Conservation (phyloP, 2,888 invertebrate species). For the Harpalus rubripes region DNA sequence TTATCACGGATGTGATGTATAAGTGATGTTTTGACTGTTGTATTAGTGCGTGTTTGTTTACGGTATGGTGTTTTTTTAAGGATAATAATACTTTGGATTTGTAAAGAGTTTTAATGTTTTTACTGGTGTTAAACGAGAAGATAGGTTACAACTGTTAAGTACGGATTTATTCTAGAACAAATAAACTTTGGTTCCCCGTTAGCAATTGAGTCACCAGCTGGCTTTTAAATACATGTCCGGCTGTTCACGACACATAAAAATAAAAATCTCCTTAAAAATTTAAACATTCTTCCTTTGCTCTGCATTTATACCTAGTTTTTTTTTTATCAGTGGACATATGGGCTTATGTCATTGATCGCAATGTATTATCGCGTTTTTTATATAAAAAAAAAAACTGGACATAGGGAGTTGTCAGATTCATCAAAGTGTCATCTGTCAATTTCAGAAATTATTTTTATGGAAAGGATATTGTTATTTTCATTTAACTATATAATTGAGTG, state of each 20-base stretch:
- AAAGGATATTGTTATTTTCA: too few relatives aligned
- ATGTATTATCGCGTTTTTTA: too few relatives aligned
- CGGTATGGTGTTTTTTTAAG: constrained; percentile 27
- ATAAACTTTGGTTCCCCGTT: constrained; percentile 66
- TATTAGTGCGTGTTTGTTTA: background rate
- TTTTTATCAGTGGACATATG: too few relatives aligned
- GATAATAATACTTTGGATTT: constrained; percentile 35
- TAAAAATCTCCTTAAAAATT: background rate
- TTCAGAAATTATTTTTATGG: too few relatives aligned
- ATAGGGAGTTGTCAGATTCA: too few relatives aligned
- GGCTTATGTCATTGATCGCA: too few relatives aligned
- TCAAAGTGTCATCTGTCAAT: too few relatives aligned
- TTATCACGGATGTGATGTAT: background rate
- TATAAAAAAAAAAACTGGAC: too few relatives aligned
- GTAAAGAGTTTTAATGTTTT: constrained; percentile 46
- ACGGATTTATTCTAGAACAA: constrained; percentile 67
- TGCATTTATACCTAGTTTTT: too few relatives aligned
- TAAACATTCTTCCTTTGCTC: too few relatives aligned
- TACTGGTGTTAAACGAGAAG: constrained; percentile 49
- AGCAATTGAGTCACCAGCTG: constrained; percentile 61
- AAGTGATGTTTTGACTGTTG: background rate
- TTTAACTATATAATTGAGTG: too few relatives aligned
- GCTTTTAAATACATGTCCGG: constrained; percentile 63
- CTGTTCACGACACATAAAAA: constrained; percentile 20
- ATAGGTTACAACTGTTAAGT: constrained; percentile 66